phyloP scores from a whole-genome alignment of 2,888 invertebrate species.

The Leucania comma region DNA sequence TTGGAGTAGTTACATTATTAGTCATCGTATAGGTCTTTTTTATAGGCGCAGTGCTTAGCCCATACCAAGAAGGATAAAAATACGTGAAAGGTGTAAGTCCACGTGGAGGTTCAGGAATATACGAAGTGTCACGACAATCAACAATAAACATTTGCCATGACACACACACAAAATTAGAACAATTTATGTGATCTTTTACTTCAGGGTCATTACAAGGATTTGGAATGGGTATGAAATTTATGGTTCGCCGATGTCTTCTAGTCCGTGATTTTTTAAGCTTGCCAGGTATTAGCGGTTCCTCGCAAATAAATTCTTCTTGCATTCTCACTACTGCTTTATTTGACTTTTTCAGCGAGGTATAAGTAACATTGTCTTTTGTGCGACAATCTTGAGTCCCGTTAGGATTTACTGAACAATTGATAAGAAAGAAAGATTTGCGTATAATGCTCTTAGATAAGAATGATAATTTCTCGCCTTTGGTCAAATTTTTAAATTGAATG shows the following conservation, averaged over 20 bases:
- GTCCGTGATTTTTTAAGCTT: too few species aligned
- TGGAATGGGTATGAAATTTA: background rate
- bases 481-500: constrained; percentile 78
- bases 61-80: background rate
- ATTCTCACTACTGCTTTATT: constrained; percentile 76
- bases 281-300: too few species aligned
- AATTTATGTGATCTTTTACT: background rate
- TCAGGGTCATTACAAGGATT: background rate
- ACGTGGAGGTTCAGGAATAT: background rate
- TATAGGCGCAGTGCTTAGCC: background rate
- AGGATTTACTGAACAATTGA: constrained; percentile 82
- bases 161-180: background rate
- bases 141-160: background rate
- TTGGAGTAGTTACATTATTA: background rate
- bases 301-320: constrained; percentile 84
- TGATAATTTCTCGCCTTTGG: constrained; percentile 81
- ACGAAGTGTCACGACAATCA: background rate
- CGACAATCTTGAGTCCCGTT: constrained; percentile 82
- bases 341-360: constrained; percentile 76
- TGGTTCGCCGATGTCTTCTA: too few species aligned
- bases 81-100: background rate
- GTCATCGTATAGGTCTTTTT: background rate
- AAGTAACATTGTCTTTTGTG: constrained; percentile 73
- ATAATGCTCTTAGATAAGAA: constrained; percentile 77
- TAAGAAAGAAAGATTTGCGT: constrained; percentile 77